Evolutionary conservation across 2,113 vertebrate species (phyloP), one percentile per base, ranked within the genome.

Genomic region (Oceanodroma tethys): DNA sequence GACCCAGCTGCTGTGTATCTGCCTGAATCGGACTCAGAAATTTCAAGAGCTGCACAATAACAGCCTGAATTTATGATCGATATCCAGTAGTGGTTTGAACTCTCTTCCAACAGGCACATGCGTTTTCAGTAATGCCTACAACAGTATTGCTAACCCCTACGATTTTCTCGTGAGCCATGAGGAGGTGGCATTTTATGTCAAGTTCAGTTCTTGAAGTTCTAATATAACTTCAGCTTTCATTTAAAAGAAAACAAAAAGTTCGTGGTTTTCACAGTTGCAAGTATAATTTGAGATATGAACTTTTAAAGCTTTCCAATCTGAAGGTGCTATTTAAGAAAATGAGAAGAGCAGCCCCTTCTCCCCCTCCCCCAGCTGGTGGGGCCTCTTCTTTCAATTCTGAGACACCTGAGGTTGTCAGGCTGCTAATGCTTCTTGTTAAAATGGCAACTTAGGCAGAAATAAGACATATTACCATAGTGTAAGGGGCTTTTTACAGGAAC

Each of bases 61-160:
- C 65, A 75, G 40, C 22, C 36, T 71, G 27, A 83, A 47, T 38
- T 60, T 66, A 47, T 50, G 58, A 65, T 66, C 20, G 19, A 3
- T 40, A 34, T 47, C 86, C 56, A 29, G 16, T 11, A 13, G 25
- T 34, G 53, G 30, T 34, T 87, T 88, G 47, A n/a, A 23, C 9
- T 63, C 2, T 20, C 7, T 68, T 72, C 43, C 62, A 72, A 0
- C 16, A 65, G 20, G 5, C 27, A 14, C 0, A 0, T 75, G 32
- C 36, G 6, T 73, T 86, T 86, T 74, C 63, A 83, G 38, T 45
- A 58, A 62, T 26, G 19, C 38, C 38, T 62, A 1, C 25, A 34
- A 14, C 4, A 34, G 27, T 13, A 13, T 15, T 38, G 36, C 58
- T 72, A 38, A 43, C 3, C 34, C 26, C 18, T 17, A 0, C 1